These are phyloP conservation scores for Ivindomyrus marchei DNA, from an alignment of 2,113 vertebrate genomes.

Conservation along the genomic window DNA sequence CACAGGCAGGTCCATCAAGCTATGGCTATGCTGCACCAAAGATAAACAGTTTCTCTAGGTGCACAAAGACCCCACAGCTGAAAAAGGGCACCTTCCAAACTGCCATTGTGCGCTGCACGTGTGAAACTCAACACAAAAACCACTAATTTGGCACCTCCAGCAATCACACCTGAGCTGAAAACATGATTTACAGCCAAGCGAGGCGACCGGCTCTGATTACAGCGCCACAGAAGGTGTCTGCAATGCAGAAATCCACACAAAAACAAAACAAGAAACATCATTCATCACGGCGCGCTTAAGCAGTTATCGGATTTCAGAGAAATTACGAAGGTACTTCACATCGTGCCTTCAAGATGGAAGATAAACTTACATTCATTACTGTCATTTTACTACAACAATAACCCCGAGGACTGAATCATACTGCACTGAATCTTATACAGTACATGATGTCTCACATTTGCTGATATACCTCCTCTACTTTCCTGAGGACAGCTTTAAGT, in stretches of 20 bases:
- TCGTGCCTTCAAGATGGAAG: not conserved
- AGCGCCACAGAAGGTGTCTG: not conserved
- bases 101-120: not conserved
- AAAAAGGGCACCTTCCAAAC: not conserved
- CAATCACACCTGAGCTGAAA: slow-evolving; percentile 3
- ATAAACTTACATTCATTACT: not conserved
- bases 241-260: slow-evolving; percentile 19
- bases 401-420: not conserved
- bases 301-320: slow-evolving; percentile 35
- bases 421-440: not conserved
- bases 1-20: not conserved
- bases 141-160: slow-evolving; percentile 1
- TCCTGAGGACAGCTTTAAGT: not conserved
- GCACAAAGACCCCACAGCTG: not conserved
- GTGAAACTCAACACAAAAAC: slow-evolving; percentile 17
- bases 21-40: not conserved
- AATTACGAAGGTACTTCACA: slow-evolving; percentile 5
- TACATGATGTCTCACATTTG: not conserved
- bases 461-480: not conserved
- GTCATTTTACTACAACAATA: slow-evolving; percentile 2
- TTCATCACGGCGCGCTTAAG: slow-evolving; percentile 54
- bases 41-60: not conserved
- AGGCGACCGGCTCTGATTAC: not conserved
- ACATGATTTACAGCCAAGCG: not conserved
- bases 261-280: slow-evolving; percentile 49